These are phyloP conservation scores for Helogale parvula DNA, from an alignment of 2,113 vertebrate genomes.

Conservation along the genomic window DNA sequence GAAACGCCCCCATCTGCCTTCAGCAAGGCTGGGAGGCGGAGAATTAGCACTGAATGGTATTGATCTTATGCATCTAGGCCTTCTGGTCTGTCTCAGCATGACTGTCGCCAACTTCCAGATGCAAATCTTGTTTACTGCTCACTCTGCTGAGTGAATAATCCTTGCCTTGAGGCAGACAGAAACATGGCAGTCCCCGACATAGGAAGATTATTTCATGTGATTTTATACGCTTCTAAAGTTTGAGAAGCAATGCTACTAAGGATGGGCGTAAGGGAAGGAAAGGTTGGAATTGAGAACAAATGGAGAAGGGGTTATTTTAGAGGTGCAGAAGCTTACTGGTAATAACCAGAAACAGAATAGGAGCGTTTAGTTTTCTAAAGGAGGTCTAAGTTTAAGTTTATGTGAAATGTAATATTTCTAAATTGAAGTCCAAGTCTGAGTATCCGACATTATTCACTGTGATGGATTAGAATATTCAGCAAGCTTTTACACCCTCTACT, in stretches of 20 bases:
- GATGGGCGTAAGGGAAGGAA: not conserved
- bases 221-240: not conserved
- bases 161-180: too few relatives aligned
- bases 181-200: too few relatives aligned
- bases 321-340: not conserved
- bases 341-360: not conserved
- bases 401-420: not conserved
- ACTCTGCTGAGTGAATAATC: too few relatives aligned
- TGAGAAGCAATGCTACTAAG: not conserved
- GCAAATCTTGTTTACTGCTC: too few relatives aligned
- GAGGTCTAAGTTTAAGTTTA: not conserved
- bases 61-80: too few relatives aligned
- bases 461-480: not conserved
- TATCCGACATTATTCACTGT: not conserved
- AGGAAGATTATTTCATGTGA: not conserved
- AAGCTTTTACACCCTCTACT: not conserved
- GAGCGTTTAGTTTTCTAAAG: not conserved
- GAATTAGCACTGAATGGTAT: too few relatives aligned
- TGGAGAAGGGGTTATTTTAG: not conserved
- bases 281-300: not conserved
- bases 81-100: too few relatives aligned
- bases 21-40: too few relatives aligned
- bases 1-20: too few relatives aligned
- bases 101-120: too few relatives aligned
- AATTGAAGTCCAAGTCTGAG: not conserved